Evolutionary conservation across 2,113 vertebrate genomes (phyloP), one percentile per base, ranked within the genome.

Genomic region (Perognathus longimembris): DNA sequence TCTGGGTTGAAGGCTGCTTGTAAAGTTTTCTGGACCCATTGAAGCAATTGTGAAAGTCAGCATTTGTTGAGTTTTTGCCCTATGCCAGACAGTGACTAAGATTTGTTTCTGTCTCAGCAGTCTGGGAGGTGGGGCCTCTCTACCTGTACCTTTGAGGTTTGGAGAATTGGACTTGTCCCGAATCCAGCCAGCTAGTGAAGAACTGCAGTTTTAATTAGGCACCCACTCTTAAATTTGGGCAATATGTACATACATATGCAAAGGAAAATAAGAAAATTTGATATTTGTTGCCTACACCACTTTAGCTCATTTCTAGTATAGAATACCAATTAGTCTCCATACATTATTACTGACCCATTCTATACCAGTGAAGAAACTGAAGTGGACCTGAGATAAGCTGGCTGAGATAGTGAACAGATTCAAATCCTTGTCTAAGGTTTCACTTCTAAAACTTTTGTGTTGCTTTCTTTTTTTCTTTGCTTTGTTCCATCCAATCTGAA

Each of bases 161-260:
- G 59, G 59, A 59, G 28, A 84, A 22, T 64, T 70, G 22, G 14
- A 10, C 61, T 67, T 84, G 38, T 38, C 74, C 69, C 18, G 36
- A 70, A 59, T 70, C 38, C n/a, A 54, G 24, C 57, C 63, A 80
- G n/a, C 11, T 71, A 36, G 21, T 4, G 28, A 78, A 67, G 78
- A 85, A 18, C 40, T 70, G 54, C 4, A 14, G 36, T 38, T 74
- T 54, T 71, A 20, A 17, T 45, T 61, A 38, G 83, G 45, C 6
- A 28, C 28, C 22, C 36, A 34, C 17, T 9, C 22, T 54, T 75
- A 75, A 61, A 45, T 45, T 14, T 67, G 1, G 61, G 8, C 22
- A 20, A 0, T 34, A 7, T 73, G 21, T 40, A 12, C 0, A 2
- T 45, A 12, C 1, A 1, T 22, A 26, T 26, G 59, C 30, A 18